These are phyloP conservation scores for Phenganax marumi DNA, from an alignment of 92 coral and sea anemone species.

Conservation along the genomic window DNA sequence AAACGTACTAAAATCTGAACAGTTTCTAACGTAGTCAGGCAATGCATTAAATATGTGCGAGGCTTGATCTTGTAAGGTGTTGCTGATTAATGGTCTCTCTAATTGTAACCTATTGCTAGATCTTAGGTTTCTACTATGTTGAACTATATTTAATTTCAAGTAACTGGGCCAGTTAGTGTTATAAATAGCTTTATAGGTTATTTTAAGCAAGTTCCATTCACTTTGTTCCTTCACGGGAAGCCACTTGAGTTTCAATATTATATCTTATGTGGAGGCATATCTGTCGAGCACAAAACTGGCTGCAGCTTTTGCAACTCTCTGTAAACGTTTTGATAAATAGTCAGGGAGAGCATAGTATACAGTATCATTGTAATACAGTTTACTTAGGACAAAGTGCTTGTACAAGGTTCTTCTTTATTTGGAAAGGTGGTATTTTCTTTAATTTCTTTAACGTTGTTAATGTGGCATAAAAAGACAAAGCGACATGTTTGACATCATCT, in stretches of 20 bases:
- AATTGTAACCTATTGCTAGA: too few relatives aligned
- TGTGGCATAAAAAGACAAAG: too few relatives aligned
- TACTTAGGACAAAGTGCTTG: conserved; percentile 43
- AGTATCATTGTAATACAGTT: conserved; percentile 39
- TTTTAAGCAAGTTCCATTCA: too few relatives aligned
- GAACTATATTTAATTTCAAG: too few relatives aligned
- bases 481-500: too few relatives aligned
- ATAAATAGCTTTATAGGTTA: too few relatives aligned
- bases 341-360: conserved; percentile 33
- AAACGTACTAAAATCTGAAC: conserved; percentile 7
- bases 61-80: conserved; percentile 4
- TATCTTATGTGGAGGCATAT: conserved; percentile 35
- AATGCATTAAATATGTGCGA: neutral
- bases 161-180: too few relatives aligned
- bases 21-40: conserved; percentile 2
- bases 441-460: conserved; percentile 10
- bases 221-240: conserved; percentile 6
- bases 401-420: conserved; percentile 31
- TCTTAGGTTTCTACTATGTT: too few relatives aligned
- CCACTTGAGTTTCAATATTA: conserved; percentile 40
- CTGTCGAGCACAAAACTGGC: conserved; percentile 50
- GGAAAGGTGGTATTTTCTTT: conserved; percentile 30
- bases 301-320: conserved; percentile 35
- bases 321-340: conserved; percentile 33
- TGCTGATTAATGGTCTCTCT: neutral